These are phyloP conservation scores for Marronus borbonicus DNA, from an alignment of 2,888 invertebrate genomes.

Conservation along the genomic window DNA sequence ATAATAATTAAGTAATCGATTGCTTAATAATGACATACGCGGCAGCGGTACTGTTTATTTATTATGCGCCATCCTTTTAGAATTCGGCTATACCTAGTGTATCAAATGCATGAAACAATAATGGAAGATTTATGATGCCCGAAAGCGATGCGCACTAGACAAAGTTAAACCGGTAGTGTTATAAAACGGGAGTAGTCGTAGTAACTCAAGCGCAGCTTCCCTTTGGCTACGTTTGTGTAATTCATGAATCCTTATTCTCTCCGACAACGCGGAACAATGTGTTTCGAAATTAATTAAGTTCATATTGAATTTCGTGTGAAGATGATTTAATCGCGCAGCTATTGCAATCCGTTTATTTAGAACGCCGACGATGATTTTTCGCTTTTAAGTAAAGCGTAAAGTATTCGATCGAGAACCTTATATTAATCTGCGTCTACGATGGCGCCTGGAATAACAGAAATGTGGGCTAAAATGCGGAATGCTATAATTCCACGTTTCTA, in stretches of 20 bases:
- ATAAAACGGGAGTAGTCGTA: conserved; percentile 46
- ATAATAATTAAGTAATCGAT: conserved; percentile 43
- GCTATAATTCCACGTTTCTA: too few relatives aligned
- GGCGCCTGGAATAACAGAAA: too few relatives aligned
- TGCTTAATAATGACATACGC: conserved; percentile 40
- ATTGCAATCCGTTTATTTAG: background rate
- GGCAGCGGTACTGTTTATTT: conserved; percentile 3
- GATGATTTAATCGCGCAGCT: conserved; percentile 28
- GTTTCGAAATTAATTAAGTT: conserved; percentile 46
- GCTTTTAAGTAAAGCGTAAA: background rate
- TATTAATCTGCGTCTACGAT: too few relatives aligned
- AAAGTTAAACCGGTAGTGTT: conserved; percentile 42
- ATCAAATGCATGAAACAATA: conserved; percentile 43
- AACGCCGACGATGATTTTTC: conserved; percentile 21
- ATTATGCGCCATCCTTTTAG: conserved; percentile 23
- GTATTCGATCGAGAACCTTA: background rate
- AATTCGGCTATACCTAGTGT: conserved; percentile 33
- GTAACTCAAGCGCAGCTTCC: conserved; percentile 51
- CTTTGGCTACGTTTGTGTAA: conserved; percentile 49
- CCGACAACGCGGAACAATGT: conserved; percentile 34
- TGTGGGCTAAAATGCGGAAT: too few relatives aligned
- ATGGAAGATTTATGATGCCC: conserved; percentile 51
- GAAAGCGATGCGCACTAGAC: conserved; percentile 47
- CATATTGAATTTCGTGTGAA: conserved; percentile 36
- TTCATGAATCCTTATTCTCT: conserved; percentile 44